Evolutionary conservation across 2,888 invertebrate species (phyloP).

Genomic region (Nemoura dubitans): DNA sequence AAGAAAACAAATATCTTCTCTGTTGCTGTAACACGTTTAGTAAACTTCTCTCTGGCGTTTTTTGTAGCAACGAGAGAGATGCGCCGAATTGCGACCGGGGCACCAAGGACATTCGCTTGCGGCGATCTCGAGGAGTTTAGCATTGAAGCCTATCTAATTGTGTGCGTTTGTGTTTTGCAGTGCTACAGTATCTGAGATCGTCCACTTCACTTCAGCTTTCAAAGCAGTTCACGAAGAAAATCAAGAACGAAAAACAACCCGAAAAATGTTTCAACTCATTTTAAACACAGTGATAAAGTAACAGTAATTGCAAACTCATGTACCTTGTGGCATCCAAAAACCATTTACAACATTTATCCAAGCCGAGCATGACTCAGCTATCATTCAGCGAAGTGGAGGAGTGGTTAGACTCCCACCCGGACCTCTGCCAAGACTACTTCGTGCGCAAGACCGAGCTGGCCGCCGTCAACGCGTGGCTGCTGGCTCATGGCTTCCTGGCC

Average conservation of each 20-base stretch:
- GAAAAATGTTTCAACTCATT: background rate
- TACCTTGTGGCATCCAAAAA: background rate
- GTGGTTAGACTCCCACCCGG: slow-evolving; percentile 62
- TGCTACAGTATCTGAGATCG: too few species aligned
- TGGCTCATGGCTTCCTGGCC: slow-evolving; percentile 60
- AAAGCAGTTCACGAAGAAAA: background rate
- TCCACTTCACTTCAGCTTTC: too few species aligned
- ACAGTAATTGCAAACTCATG: background rate
- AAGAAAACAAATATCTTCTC: too few species aligned
- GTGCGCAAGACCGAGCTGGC: slow-evolving; percentile 61
- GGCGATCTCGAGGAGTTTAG: too few species aligned
- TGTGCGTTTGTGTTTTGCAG: too few species aligned
- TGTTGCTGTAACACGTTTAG: too few species aligned
- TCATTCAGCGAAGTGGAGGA: slow-evolving; percentile 59
- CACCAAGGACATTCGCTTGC: too few species aligned
- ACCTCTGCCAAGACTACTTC: slow-evolving; percentile 61
- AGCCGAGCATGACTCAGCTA: slow-evolving; percentile 51
- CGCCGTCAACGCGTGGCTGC: slow-evolving; percentile 62
- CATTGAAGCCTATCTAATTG: too few species aligned
- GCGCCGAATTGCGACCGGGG: too few species aligned
- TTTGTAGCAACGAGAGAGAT: too few species aligned
- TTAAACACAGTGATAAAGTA: background rate
- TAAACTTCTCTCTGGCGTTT: too few species aligned
- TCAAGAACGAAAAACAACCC: background rate
- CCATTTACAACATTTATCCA: background rate